phyloP scores from a whole-genome alignment of 2,888 invertebrate genomes.

The Tholera decimalis region DNA sequence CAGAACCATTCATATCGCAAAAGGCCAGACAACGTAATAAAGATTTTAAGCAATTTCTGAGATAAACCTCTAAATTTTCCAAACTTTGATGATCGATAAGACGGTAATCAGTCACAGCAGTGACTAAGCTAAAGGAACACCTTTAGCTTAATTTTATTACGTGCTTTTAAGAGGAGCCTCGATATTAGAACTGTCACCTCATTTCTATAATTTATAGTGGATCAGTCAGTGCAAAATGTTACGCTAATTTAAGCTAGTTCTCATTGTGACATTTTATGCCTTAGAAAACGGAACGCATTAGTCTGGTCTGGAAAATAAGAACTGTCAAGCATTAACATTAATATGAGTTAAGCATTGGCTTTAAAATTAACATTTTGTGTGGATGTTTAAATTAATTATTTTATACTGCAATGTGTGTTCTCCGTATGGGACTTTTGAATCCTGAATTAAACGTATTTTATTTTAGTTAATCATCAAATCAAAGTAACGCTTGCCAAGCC shows the following conservation, averaged over 20 bases:
- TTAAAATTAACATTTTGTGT: too few relatives aligned
- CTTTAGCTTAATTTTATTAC: conserved; percentile 34
- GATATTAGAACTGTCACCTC: conserved; percentile 8
- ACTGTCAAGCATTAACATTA: too few relatives aligned
- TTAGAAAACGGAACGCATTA: neutral
- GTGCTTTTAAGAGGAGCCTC: conserved; percentile 15
- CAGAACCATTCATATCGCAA: neutral
- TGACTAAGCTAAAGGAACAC: too few relatives aligned
- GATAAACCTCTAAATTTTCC: neutral
- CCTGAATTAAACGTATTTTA: too few relatives aligned
- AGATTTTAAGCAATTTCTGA: conserved; percentile 15
- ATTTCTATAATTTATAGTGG: conserved; percentile 1
- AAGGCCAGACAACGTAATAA: neutral
- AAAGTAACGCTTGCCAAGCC: too few relatives aligned
- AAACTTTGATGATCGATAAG: conserved; percentile 25
- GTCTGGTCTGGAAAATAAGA: neutral
- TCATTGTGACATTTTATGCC: neutral
- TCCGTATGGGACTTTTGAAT: too few relatives aligned
- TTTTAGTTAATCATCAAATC: too few relatives aligned
- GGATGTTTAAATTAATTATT: too few relatives aligned
- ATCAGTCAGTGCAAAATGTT: neutral
- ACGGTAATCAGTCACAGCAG: conserved; percentile 22
- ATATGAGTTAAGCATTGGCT: too few relatives aligned
- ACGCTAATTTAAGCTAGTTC: neutral
- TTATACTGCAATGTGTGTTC: too few relatives aligned